Evolutionary conservation across 1,140 invertebrate species (phyloP).

Genomic region (Sitobion miscanthi): DNA sequence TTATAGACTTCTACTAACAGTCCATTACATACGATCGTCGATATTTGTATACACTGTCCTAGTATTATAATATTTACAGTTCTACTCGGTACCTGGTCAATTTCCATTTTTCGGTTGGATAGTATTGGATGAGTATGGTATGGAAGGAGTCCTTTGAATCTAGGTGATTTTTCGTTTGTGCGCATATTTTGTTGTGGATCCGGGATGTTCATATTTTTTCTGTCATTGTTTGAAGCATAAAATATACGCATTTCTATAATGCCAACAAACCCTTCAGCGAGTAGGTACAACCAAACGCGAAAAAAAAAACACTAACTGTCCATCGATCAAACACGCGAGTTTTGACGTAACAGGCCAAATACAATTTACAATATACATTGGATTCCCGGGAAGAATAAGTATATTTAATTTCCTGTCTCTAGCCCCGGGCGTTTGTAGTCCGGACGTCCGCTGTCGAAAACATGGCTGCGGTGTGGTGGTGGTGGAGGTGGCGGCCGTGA

Average conservation of each 20-base stretch:
- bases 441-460: background rate
- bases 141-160: too few relatives aligned
- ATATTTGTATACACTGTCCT: too few relatives aligned
- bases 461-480: background rate
- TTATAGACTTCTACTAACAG: too few relatives aligned
- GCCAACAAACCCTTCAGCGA: background rate
- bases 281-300: background rate
- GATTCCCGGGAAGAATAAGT: background rate
- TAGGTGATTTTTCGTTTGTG: background rate
- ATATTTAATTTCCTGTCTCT: slow-evolving; percentile 5
- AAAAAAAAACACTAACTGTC: background rate
- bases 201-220: background rate
- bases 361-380: background rate
- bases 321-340: background rate
- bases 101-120: too few relatives aligned
- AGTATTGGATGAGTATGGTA: too few relatives aligned
- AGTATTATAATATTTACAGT: too few relatives aligned
- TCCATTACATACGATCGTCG: too few relatives aligned
- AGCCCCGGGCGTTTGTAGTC: background rate
- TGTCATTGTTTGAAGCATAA: background rate
- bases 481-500: background rate
- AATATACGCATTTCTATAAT: background rate
- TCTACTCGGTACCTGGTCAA: too few relatives aligned
- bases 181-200: background rate
- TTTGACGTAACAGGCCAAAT: background rate